Conservation (phyloP, 2,113 vertebrate genomes). For the Tyrannus savana region DNA sequence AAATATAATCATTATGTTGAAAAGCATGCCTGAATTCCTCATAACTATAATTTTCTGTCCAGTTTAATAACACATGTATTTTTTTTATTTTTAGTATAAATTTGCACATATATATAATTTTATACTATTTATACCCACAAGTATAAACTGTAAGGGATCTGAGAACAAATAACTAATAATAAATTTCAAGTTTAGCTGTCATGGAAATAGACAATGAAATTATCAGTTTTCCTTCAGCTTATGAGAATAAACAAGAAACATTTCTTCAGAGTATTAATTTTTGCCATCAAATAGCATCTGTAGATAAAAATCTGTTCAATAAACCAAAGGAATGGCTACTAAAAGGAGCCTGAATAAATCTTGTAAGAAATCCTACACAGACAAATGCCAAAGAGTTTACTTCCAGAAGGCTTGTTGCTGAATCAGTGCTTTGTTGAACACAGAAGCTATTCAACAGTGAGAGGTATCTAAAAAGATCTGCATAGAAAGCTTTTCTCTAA, state of each 20-base stretch:
- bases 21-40: background rate
- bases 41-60: background rate
- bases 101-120: background rate
- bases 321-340: background rate
- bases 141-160: background rate
- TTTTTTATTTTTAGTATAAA: background rate
- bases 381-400: background rate
- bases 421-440: background rate
- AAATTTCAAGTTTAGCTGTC: background rate
- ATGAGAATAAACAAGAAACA: background rate
- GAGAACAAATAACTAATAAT: background rate
- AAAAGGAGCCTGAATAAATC: background rate
- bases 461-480: background rate
- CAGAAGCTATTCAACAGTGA: background rate
- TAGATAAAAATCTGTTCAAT: background rate
- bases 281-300: background rate
- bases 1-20: background rate
- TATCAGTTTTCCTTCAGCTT: background rate
- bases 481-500: background rate
- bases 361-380: background rate
- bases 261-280: background rate
- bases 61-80: background rate
- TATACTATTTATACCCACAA: background rate
- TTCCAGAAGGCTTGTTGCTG: background rate
- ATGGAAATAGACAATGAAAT: background rate